Conservation (phyloP, 1,140 invertebrate genomes). For the Drosophila kanapiae region DNA sequence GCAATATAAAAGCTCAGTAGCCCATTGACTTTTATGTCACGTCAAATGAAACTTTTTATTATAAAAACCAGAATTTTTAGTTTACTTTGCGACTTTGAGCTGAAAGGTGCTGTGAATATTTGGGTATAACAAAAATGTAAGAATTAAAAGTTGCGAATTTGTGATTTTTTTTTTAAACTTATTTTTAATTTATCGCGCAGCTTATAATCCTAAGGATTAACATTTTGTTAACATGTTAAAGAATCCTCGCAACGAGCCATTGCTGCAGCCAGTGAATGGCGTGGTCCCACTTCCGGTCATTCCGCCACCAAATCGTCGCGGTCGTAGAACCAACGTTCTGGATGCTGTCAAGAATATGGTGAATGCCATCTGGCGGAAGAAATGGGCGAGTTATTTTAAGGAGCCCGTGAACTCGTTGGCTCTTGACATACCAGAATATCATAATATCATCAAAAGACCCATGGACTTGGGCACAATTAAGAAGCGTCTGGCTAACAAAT, state of each 20-base stretch:
- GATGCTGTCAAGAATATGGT: slow-evolving; percentile 20
- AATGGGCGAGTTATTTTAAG: slow-evolving; percentile 19
- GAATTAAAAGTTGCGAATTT: not conserved
- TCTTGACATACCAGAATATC: slow-evolving; percentile 30
- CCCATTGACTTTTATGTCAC: no score
- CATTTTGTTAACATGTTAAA: not conserved
- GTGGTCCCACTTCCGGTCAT: slow-evolving; percentile 45
- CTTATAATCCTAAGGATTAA: not conserved
- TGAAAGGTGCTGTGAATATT: not conserved
- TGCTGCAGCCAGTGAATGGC: slow-evolving; percentile 37
- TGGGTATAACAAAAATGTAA: not conserved
- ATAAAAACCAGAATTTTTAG: no score
- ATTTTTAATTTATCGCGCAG: not conserved
- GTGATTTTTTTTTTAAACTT: not conserved
- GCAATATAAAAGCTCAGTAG: no score
- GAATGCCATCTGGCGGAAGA: slow-evolving; percentile 11
- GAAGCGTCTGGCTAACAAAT: slow-evolving; percentile 28
- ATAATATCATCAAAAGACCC: slow-evolving; percentile 8
- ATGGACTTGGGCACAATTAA: slow-evolving; percentile 50
- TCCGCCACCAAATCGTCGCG: slow-evolving; percentile 27
- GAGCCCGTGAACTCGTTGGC: slow-evolving; percentile 25
- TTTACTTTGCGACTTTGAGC: no score
- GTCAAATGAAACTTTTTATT: no score
- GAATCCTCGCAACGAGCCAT: slow-evolving; percentile 4
- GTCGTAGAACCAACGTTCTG: slow-evolving; percentile 41